phyloP scores from a whole-genome alignment of 1,140 invertebrate genomes.

The Philopotamus ludificatus region DNA sequence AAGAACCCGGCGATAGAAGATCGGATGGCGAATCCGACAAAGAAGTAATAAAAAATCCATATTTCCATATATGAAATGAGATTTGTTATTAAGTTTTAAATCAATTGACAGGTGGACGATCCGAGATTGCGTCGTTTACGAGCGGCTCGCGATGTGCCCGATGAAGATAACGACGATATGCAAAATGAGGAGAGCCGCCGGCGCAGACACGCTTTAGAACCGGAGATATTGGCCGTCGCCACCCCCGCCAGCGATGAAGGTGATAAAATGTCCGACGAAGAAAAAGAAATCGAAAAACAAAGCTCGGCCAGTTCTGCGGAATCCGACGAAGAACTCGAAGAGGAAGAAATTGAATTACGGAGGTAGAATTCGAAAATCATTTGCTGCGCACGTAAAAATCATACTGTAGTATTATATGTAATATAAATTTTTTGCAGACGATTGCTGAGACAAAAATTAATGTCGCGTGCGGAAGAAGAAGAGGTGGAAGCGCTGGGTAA shows the following conservation, averaged over 20 bases:
- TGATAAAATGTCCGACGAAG: constrained; percentile 5
- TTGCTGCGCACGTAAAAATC: background rate
- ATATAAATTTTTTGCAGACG: constrained; percentile 23
- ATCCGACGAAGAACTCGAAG: constrained; percentile 65
- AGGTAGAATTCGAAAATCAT: constrained; percentile 51
- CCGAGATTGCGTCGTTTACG: constrained; percentile 69
- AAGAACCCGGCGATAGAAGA: constrained; percentile 54
- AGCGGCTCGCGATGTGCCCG: constrained; percentile 49
- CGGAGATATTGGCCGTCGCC: constrained; percentile 26
- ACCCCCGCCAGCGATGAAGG: background rate
- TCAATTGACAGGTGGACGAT: constrained; percentile 63
- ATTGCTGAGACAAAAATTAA: constrained; percentile 45
- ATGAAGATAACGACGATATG: constrained; percentile 61
- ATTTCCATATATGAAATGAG: background rate
- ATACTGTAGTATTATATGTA: background rate
- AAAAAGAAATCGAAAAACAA: constrained; percentile 4
- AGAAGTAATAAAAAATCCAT: constrained; percentile 44
- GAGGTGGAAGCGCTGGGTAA: constrained; percentile 78
- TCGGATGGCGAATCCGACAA: constrained; percentile 49
- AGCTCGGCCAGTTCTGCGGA: constrained; percentile 60
- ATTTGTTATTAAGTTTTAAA: background rate
- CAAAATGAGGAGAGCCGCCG: constrained; percentile 52
- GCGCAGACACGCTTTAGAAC: constrained; percentile 40
- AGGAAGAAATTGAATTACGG: constrained; percentile 78
- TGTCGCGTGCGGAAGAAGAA: constrained; percentile 61